These are phyloP conservation scores for Eristalinus aeneus DNA, from an alignment of 2,888 invertebrate species.

Conservation along the genomic window DNA sequence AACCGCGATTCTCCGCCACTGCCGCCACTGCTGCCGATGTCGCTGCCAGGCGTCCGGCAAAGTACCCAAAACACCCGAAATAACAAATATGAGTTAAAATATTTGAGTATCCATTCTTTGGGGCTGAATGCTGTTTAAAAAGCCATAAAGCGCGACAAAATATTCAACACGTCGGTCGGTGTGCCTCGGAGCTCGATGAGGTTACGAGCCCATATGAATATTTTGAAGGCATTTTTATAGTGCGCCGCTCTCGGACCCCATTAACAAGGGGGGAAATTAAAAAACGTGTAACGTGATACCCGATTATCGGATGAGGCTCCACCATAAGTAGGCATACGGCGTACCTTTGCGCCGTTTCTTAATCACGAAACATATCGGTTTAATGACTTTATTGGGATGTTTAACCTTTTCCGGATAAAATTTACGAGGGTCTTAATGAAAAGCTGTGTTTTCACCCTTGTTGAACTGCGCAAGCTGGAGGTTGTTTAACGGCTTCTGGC, in stretches of 20 bases:
- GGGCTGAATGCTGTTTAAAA: slow-evolving; percentile 58
- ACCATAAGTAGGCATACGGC: slow-evolving; percentile 3
- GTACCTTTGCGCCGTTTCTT: slow-evolving; percentile 21
- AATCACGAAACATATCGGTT: slow-evolving; percentile 43
- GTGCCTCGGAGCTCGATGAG: not conserved
- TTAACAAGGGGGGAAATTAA: slow-evolving; percentile 40
- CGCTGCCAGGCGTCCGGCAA: too few relatives aligned
- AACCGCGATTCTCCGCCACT: not conserved
- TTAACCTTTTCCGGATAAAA: slow-evolving; percentile 23
- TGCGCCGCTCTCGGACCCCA: slow-evolving; percentile 26
- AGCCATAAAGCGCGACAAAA: slow-evolving; percentile 52
- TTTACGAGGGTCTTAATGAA: slow-evolving; percentile 23
- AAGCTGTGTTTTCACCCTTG: slow-evolving; percentile 22
- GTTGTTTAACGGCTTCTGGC: slow-evolving; percentile 1
- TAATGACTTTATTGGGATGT: slow-evolving; percentile 48
- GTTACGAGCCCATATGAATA: slow-evolving; percentile 42
- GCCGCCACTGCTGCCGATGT: not conserved
- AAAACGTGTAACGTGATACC: slow-evolving; percentile 44
- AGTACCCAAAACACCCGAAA: not conserved
- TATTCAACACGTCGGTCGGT: slow-evolving; percentile 34
- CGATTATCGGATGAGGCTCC: slow-evolving; percentile 17
- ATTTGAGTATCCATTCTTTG: slow-evolving; percentile 62
- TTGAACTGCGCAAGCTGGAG: not conserved
- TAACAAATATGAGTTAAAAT: slow-evolving; percentile 64
- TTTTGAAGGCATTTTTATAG: slow-evolving; percentile 46